Base-by-base conservation (phyloP, 2,113 vertebrate genomes). In the Petroica traversi region DNA sequence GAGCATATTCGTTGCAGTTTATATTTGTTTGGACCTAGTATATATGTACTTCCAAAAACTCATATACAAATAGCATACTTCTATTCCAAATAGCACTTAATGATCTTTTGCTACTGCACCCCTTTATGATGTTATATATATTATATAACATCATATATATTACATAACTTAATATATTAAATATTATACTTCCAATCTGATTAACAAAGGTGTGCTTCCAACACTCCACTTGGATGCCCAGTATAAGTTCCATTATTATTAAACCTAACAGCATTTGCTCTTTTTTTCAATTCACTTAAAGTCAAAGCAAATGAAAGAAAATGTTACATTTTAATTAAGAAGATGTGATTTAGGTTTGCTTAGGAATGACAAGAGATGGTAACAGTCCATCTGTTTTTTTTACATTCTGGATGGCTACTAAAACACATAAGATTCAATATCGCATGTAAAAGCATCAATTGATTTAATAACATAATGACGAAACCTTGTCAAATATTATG, bases 31-130 rank as follows among this genome's bases (percentile, higher is more conserved):
- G 81, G 14, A 89, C 19, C 34, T 73, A 54, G 15, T 59, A 71
- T 51, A 55, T 31, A 36, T 1, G 1, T 19, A 15, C 45, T 73
- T 95, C 80, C 23, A 73, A 88, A 95, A 89, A 25, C 25, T 63
- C n/a, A 63, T 45, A 69, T 5, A 86, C n/a, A 77, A 93, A 86
- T 9, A 80, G n/a, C 69, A 92, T 19, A 67, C 12, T 88, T 89
- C 66, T 86, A 75, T 69, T 94, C 88, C 43, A 82, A 96, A 91
- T 1, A 85, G 40, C 54, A 85, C 55, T 95, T 96, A 95, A 94
- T 64, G 20, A 11, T 24, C 34, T 72, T 82, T 49, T 87, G 29
- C 68, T 83, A 68, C 43, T 91, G 76, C 36, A 77, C 31, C 69
- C 34, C 88, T 91, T 94, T 74, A 72, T 49, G 81, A 54, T 48